Conservation (phyloP, 2,797 vertebrate species). For the Ctenochaetus hawaiiensis region DNA sequence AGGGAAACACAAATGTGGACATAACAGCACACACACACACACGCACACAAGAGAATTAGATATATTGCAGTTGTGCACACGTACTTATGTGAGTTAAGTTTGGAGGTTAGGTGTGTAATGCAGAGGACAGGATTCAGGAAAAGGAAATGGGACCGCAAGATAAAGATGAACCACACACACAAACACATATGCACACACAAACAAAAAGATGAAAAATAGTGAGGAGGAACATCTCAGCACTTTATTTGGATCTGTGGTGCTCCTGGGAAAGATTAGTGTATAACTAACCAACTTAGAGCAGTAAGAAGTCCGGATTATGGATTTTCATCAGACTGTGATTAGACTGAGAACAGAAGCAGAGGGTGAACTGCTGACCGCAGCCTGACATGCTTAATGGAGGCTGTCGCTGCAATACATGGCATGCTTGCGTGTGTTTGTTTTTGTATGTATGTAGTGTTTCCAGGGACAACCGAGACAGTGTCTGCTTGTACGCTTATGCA, state of each 20-base stretch:
- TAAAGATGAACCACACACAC: conserved; percentile 34
- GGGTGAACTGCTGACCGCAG: conserved; percentile 61
- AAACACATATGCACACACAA: neutral
- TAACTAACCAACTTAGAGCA: conserved; percentile 40
- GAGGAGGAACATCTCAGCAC: conserved; percentile 21
- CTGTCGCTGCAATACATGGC: neutral
- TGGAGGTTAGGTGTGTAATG: conserved; percentile 48
- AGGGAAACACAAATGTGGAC: conserved; percentile 31
- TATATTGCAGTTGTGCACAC: neutral
- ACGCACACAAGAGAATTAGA: conserved; percentile 11
- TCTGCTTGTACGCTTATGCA: neutral
- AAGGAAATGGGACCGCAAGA: conserved; percentile 42
- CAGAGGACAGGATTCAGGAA: conserved; percentile 32
- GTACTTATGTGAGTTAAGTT: conserved; percentile 32
- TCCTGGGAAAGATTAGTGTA: conserved; percentile 40
- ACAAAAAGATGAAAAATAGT: conserved; percentile 14
- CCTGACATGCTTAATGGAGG: conserved; percentile 20
- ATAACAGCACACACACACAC: conserved; percentile 19
- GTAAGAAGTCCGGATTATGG: conserved; percentile 44
- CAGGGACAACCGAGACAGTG: neutral
- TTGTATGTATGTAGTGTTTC: conserved; percentile 8
- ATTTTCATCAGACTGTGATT: conserved; percentile 57
- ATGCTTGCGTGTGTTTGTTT: conserved; percentile 18
- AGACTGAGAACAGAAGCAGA: conserved; percentile 28
- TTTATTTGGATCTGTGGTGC: conserved; percentile 31